Evolutionary conservation across 35 echinoderm and acorn worm species (phyloP).

Genomic region (Amphiura filiformis): DNA sequence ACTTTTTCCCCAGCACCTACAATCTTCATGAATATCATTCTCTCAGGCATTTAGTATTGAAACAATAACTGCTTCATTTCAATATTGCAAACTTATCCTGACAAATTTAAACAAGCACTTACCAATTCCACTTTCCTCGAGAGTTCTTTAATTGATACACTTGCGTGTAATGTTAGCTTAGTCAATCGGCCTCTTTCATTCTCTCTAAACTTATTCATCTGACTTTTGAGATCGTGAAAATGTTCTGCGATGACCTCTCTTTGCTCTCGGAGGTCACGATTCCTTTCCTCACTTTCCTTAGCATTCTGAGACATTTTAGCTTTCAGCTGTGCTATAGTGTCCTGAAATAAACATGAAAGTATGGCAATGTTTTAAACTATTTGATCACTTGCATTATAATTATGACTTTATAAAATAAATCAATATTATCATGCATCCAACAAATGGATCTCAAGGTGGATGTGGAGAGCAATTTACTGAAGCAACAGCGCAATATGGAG

Average conservation of each 20-base stretch:
- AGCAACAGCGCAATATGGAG: no score
- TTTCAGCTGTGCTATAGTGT: conserved; percentile 88
- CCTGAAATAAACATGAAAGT: conserved; percentile 67
- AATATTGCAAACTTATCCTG: no score
- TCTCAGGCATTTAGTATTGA: no score
- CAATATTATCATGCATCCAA: no score
- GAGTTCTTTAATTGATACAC: conserved; percentile 75
- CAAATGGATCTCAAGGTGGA: no score
- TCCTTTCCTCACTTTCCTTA: conserved; percentile 90
- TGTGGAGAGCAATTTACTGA: no score
- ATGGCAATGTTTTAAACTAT: no score
- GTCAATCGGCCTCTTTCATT: conserved; percentile 85
- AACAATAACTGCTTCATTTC: no score
- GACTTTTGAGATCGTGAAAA: conserved; percentile 92
- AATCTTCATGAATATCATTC: no score
- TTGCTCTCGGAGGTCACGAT: conserved; percentile 79
- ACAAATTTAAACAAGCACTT: no score
- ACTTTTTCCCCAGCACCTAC: no score
- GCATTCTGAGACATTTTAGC: conserved; percentile 97
- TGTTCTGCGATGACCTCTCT: conserved; percentile 83
- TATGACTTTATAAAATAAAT: no score
- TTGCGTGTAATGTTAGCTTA: conserved; percentile 82
- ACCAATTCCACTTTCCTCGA: conserved; percentile 82
- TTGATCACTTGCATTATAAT: neutral
- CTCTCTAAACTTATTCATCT: conserved; percentile 88